phyloP scores from a whole-genome alignment of 2,888 invertebrate genomes.

The Hypomecis punctinalis region DNA sequence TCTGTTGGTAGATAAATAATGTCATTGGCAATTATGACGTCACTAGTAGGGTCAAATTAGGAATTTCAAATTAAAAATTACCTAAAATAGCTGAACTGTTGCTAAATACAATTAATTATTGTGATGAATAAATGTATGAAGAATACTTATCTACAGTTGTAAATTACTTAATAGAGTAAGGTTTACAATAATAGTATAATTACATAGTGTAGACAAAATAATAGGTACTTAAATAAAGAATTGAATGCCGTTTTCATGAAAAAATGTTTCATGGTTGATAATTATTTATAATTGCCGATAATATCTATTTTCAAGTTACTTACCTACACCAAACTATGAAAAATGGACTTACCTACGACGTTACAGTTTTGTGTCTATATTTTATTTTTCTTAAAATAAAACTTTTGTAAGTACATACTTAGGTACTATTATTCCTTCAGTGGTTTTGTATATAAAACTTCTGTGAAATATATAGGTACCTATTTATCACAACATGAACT shows the following conservation, averaged over 20 bases:
- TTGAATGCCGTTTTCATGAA: background rate
- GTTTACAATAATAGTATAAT: conserved; percentile 20
- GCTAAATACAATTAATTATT: conserved; percentile 7
- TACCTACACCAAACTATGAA: too few species aligned
- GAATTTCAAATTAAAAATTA: background rate
- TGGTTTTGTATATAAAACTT: too few species aligned
- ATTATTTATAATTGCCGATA: too few species aligned
- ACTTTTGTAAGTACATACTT: too few species aligned
- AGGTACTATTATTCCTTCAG: too few species aligned
- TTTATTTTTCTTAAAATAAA: too few species aligned
- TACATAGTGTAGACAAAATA: conserved; percentile 12
- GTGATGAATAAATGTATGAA: conserved; percentile 22
- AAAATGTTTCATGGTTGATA: too few species aligned
- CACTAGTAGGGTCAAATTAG: conserved; percentile 29
- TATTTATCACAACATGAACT: too few species aligned
- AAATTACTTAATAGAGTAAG: conserved; percentile 16
- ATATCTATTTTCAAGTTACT: too few species aligned
- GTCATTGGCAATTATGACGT: conserved; percentile 69
- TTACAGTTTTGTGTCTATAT: too few species aligned
- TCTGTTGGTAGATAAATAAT: conserved; percentile 28
- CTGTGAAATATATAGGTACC: too few species aligned
- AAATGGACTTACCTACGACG: too few species aligned
- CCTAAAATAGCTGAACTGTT: background rate
- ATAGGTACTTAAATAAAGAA: background rate
- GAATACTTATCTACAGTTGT: background rate